Evolutionary conservation across 2,888 invertebrate genomes (phyloP).

Genomic region (Sycophila texana): DNA sequence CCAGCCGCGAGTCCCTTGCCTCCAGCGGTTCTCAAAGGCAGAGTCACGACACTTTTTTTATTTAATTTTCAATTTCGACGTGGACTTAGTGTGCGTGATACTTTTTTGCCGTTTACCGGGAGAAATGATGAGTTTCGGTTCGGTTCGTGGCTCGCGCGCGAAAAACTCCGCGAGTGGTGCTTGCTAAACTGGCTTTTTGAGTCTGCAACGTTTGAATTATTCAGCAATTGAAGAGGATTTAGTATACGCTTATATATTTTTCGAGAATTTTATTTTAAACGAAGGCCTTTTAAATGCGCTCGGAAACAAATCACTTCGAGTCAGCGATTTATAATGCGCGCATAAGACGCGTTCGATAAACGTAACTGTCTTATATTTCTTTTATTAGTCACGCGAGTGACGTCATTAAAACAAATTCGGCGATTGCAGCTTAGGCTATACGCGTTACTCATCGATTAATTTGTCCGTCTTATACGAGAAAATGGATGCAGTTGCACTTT

Average conservation of each 20-base stretch:
- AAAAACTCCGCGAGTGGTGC: slow-evolving; percentile 2
- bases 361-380: slow-evolving; percentile 18
- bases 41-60: background rate
- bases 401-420: slow-evolving; percentile 30
- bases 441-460: slow-evolving; percentile 27
- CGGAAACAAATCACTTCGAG: slow-evolving; percentile 9
- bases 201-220: background rate
- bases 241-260: background rate
- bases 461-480: background rate
- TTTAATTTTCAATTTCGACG: background rate
- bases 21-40: slow-evolving; percentile 27
- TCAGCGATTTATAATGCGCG: slow-evolving; percentile 21
- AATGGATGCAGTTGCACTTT: background rate
- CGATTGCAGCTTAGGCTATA: background rate
- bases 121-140: background rate
- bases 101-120: background rate
- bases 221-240: too few species aligned
- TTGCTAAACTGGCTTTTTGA: background rate
- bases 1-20: slow-evolving; percentile 13
- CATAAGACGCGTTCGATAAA: slow-evolving; percentile 14
- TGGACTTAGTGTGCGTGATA: background rate
- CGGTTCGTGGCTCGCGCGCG: slow-evolving; percentile 3
- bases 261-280: background rate
- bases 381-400: slow-evolving; percentile 27
- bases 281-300: background rate